Base-by-base conservation (phyloP, 1,140 invertebrate species). In the Drosophila nasuta region DNA sequence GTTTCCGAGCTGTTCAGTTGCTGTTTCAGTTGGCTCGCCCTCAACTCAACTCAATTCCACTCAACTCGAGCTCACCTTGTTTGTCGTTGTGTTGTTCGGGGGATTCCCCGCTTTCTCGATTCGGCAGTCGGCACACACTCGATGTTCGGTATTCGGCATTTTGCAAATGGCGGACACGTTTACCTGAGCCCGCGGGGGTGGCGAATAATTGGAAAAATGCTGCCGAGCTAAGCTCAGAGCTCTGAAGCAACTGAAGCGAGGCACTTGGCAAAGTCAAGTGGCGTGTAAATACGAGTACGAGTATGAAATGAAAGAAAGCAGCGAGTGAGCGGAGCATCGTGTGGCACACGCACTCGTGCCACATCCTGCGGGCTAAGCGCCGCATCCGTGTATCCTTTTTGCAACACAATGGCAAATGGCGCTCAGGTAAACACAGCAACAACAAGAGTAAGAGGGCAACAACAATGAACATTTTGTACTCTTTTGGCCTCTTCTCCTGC, bases 241-340 rank as follows among this genome's bases (percentile, higher is more conserved):
- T 25, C 20, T 25, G 20, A 25, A 25, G 41, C 41, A 5, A 43
- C 41, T 49, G 48, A 49, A 2, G 48, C 17, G 48, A 13, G n/a
- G 66, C 74, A 73, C 89, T 91, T 62, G 48, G 58, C 59, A 76
- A 79, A 91, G 90, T 92, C 91, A 92, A 91, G 91, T 91, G 83
- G 90, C 78, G 86, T 90, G 79, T 82, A 91, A 82, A 87, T 81
- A 59, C 41, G 38, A 58, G 35, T 79, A 59, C 20, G 15, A 17
- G 11, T 10, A 28, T n/a, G 15, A 28, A 51, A 25, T 28, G 10
- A 51, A 20, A 52, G 20, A 25, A 25, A 25, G 20, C 20, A 25
- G 20, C 20, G 20, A 59, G 17, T 57, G 59, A 17, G 63, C 33
- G 28, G 59, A 17, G 63, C 33, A 17, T 45, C 54, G 38, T 45